phyloP scores from a whole-genome alignment of 2,888 invertebrate species.

The Acleris literana region DNA sequence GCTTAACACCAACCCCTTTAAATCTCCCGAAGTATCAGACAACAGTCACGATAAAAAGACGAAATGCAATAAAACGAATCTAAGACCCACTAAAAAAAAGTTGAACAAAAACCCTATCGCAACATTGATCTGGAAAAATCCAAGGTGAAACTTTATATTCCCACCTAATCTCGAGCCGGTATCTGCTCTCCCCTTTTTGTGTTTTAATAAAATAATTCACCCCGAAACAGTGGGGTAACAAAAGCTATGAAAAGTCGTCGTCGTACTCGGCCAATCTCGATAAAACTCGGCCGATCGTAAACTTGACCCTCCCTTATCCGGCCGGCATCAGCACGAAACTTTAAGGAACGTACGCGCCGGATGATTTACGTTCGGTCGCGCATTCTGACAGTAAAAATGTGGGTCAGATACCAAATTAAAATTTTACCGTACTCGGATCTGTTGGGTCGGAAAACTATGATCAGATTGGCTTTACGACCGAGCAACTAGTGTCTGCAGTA shows the following conservation, averaged over 20 bases:
- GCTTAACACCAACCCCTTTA: slow-evolving; percentile 2
- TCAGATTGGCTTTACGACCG: slow-evolving; percentile 15
- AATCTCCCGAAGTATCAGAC: slow-evolving; percentile 7
- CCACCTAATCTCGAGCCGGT: slow-evolving; percentile 61
- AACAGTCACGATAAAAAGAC: slow-evolving; percentile 21
- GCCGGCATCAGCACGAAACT: slow-evolving; percentile 68
- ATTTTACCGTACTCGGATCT: slow-evolving; percentile 57
- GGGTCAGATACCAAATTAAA: slow-evolving; percentile 69
- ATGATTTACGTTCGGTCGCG: slow-evolving; percentile 63
- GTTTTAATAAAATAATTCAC: slow-evolving; percentile 72
- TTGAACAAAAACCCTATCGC: slow-evolving; percentile 36
- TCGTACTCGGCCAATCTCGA: slow-evolving; percentile 67
- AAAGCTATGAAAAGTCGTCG: slow-evolving; percentile 66
- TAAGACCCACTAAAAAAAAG: slow-evolving; percentile 30
- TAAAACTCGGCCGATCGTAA: slow-evolving; percentile 75
- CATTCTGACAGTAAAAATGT: slow-evolving; percentile 64
- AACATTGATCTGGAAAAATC: slow-evolving; percentile 49
- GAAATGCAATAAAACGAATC: slow-evolving; percentile 32
- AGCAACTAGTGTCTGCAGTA: slow-evolving; percentile 22
- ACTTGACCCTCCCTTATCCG: slow-evolving; percentile 74
- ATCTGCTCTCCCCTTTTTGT: slow-evolving; percentile 61
- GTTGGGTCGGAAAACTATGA: slow-evolving; percentile 8
- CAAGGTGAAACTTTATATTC: slow-evolving; percentile 64
- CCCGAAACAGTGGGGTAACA: slow-evolving; percentile 63
- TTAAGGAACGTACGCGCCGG: slow-evolving; percentile 52